Evolutionary conservation across 2,113 vertebrate species (phyloP).

Genomic region (Hippocampus abdominalis): DNA sequence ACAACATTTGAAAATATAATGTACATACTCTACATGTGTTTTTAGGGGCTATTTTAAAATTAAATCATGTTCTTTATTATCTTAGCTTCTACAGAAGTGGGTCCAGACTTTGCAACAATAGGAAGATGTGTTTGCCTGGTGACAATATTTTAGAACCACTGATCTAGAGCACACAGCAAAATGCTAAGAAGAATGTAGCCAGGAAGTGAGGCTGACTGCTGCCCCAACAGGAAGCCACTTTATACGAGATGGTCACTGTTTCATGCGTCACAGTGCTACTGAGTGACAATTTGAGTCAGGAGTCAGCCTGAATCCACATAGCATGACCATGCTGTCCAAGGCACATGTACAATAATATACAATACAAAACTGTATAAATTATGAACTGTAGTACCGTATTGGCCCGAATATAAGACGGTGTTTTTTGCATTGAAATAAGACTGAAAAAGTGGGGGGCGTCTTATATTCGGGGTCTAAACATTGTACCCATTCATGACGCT

Average conservation of each 20-base stretch:
- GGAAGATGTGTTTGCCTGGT: neutral
- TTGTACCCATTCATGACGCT: no score
- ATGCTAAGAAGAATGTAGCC: constrained; percentile 16
- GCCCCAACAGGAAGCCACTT: neutral
- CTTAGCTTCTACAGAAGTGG: no score
- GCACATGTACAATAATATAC: neutral
- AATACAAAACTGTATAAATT: constrained; percentile 12
- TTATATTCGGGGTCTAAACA: no score
- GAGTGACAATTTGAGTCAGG: constrained; percentile 11
- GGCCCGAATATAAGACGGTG: no score
- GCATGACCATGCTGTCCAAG: neutral
- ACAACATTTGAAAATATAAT: no score
- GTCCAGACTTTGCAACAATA: neutral
- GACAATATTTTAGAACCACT: neutral
- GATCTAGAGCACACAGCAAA: constrained; percentile 1
- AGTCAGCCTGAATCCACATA: constrained; percentile 18
- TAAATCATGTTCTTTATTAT: neutral
- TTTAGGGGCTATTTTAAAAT: no score
- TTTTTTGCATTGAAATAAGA: no score
- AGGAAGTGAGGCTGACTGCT: constrained; percentile 3
- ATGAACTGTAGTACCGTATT: neutral
- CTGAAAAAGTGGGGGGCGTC: no score
- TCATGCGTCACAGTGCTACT: neutral
- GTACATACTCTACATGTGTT: no score
- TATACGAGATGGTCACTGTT: neutral